A percentile compares a stretch with the other conserved stretches of the same genome.
Conservation (phyloP, 1,140 invertebrate genomes). For the Metopolophium dirhodum region DNA sequence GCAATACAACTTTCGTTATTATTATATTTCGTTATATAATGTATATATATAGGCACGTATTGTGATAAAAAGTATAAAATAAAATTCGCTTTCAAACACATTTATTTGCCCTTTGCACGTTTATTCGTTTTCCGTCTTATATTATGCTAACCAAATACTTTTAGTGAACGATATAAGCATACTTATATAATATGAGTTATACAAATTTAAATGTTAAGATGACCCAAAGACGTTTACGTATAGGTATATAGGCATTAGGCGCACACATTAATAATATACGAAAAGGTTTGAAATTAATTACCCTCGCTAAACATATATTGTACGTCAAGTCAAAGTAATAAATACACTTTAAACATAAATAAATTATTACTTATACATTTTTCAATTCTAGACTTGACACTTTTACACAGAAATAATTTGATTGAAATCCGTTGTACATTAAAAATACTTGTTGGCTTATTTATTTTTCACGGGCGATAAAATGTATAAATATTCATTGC, state of each 20-base stretch:
- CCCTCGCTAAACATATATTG: neutral
- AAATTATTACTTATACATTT: slow-evolving; percentile 20
- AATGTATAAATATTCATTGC: slow-evolving; percentile 1
- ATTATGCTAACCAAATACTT: neutral
- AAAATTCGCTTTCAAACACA: neutral
- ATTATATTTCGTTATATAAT: neutral
- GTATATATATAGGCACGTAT: neutral
- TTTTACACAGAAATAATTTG: neutral
- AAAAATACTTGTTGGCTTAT: neutral
- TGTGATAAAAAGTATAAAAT: neutral
- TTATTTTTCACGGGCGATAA: neutral
- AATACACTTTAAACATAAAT: neutral
- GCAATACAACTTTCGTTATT: neutral
- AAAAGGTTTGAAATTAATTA: neutral
- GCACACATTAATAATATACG: neutral
- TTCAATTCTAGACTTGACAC: neutral
- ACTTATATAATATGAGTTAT: neutral
- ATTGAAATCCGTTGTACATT: neutral
- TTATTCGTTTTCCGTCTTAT: neutral
- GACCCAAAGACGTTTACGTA: neutral
- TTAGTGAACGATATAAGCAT: neutral
- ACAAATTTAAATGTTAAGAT: neutral
- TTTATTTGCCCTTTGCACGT: neutral
- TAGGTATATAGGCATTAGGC: neutral
- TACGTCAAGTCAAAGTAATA: neutral